phyloP scores from a whole-genome alignment of 2,113 vertebrate genomes.

The Tichodroma muraria region DNA sequence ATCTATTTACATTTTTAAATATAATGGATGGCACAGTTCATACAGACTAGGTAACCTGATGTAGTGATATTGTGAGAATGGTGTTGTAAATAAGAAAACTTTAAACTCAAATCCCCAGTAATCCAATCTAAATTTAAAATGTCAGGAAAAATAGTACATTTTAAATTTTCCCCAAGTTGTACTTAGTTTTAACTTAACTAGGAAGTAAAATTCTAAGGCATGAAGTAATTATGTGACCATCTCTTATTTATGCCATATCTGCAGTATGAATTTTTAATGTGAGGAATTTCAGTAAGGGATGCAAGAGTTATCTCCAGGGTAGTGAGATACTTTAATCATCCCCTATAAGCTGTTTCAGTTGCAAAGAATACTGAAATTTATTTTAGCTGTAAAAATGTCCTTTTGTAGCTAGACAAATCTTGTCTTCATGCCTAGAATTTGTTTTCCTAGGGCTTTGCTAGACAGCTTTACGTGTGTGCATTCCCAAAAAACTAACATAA shows the following conservation, averaged over 20 bases:
- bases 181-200: neutral
- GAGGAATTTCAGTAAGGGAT: neutral
- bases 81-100: neutral
- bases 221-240: neutral
- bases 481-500: neutral
- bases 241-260: neutral
- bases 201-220: neutral
- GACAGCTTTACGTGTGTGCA: neutral
- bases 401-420: neutral
- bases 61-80: neutral
- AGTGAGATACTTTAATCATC: neutral
- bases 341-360: neutral
- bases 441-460: neutral
- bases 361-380: neutral
- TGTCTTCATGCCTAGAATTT: neutral
- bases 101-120: neutral
- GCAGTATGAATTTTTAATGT: constrained; percentile 5
- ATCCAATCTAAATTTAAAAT: neutral
- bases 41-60: neutral
- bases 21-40: neutral
- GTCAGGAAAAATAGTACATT: neutral
- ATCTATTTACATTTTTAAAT: neutral
- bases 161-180: neutral
- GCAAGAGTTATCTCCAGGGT: neutral
- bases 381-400: constrained; percentile 11